phyloP scores from a whole-genome alignment of 2,888 invertebrate species.

The Cetonia aurata region DNA sequence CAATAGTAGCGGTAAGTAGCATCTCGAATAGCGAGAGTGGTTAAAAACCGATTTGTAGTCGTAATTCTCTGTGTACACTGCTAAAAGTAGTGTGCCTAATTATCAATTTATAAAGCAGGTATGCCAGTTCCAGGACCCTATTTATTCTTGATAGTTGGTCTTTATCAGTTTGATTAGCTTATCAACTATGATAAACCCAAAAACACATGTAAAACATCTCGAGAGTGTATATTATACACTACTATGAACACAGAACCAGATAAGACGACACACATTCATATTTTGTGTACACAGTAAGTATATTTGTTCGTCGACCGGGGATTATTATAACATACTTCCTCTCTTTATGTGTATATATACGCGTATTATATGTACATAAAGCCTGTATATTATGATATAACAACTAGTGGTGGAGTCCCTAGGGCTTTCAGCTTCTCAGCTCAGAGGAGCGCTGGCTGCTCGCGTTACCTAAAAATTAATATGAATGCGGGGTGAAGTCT shows the following conservation, averaged over 20 bases:
- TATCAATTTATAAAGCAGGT: slow-evolving; percentile 39
- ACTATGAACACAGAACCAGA: slow-evolving; percentile 43
- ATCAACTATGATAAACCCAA: slow-evolving; percentile 63
- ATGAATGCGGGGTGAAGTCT: slow-evolving; percentile 38
- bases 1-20: slow-evolving; percentile 13
- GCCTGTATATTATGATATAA: slow-evolving; percentile 34
- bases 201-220: slow-evolving; percentile 65
- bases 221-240: slow-evolving; percentile 45
- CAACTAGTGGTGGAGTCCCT: slow-evolving; percentile 29
- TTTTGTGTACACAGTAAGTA: slow-evolving; percentile 46
- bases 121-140: slow-evolving; percentile 36
- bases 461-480: slow-evolving; percentile 43
- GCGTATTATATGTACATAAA: slow-evolving; percentile 27
- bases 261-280: slow-evolving; percentile 47
- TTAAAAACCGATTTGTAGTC: slow-evolving; percentile 11
- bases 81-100: slow-evolving; percentile 35
- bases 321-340: slow-evolving; percentile 46
- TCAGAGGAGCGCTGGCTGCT: slow-evolving; percentile 15
- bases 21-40: slow-evolving; percentile 9
- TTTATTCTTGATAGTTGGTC: slow-evolving; percentile 37
- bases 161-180: slow-evolving; percentile 62
- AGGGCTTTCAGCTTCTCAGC: slow-evolving; percentile 29
- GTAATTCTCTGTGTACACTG: slow-evolving; percentile 35
- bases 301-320: slow-evolving; percentile 44
- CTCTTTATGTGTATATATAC: slow-evolving; percentile 41